Base-by-base conservation (phyloP, 2,113 vertebrate genomes). In the Monarcha castaneiventris region DNA sequence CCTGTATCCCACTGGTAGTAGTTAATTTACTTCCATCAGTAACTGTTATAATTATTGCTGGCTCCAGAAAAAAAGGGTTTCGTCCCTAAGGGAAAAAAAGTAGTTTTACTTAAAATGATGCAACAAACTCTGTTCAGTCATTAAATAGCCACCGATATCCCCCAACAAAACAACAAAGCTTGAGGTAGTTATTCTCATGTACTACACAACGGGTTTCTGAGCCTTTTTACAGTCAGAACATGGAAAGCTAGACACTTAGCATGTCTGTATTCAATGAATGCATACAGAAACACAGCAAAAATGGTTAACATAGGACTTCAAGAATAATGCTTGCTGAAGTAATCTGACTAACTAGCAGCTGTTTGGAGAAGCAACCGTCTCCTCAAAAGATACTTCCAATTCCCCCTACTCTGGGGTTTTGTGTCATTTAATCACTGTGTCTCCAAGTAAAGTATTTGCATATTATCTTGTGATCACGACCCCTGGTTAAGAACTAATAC, bases 1-100 rank as follows among this genome's bases (percentile, higher is more conserved):
- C 99, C 96, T 99, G 99, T 96, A 99, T 98, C 49, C 99, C 98
- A 86, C 98, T 97, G 66, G 97, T 97, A 87, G 98, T 98, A 83
- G 99, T 99, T 96, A 99, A 97, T 97, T 99, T 99, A 98, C 98
- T 99, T 96, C 99, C 99, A 95, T 99, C 99, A 48, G 98, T 99
- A 97, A 99, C 99, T 87, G 99, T 98, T 61, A 99, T 98, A 69
- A 99, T 99, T 97, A 99, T 99, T 96, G 99, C 98, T 56, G 99
- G 99, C 86, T 99, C 99, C 86, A 99, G 98, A 96, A 99, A 99
- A 96, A 99, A 99, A 18, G 99, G 99, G 78, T 99, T 99, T 96
- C 99, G 98, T 94, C 99, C 99, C 99, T 99, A 95, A 72, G 84
- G 62, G 56, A 8, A 55, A 92, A 75, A 94, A 88, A 15, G 13